Percentiles rank a stretch among this genome's conserved stretches.
Evolutionary conservation across 2,113 vertebrate genomes (phyloP).

Genomic region (Girardinichthys multiradiatus): DNA sequence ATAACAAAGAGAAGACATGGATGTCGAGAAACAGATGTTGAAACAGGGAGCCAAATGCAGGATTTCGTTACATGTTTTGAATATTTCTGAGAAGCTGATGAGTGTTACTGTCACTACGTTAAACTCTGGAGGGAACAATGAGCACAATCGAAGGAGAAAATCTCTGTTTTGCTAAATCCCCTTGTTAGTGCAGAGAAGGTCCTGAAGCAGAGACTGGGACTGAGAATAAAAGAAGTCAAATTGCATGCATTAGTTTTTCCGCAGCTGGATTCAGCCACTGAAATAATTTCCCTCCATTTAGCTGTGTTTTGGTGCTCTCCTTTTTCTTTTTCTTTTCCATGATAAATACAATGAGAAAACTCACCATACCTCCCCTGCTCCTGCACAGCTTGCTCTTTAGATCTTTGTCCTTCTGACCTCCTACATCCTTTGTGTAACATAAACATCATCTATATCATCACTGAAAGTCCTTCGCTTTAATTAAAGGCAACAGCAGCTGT

Average conservation of each 20-base stretch:
- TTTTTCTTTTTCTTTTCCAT: slow-evolving; percentile 12
- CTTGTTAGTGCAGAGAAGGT: not conserved
- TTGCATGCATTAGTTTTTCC: slow-evolving; percentile 54
- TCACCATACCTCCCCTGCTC: slow-evolving; percentile 1
- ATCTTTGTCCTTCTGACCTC: slow-evolving; percentile 15
- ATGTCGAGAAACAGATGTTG: not conserved
- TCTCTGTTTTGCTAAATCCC: too few species aligned
- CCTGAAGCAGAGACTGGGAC: not conserved
- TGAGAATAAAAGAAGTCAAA: slow-evolving; percentile 4
- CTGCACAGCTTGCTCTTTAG: slow-evolving; percentile 5
- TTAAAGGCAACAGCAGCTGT: slow-evolving; percentile 5
- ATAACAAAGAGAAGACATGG: not conserved
- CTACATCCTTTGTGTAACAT: not conserved
- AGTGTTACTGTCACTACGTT: too few species aligned
- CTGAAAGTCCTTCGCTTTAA: slow-evolving; percentile 19
- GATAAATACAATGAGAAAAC: slow-evolving; percentile 28
- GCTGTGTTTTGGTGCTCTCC: slow-evolving; percentile 22
- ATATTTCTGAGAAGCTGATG: too few species aligned
- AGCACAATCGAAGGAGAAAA: not conserved
- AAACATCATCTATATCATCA: slow-evolving; percentile 3
- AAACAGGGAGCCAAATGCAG: not conserved
- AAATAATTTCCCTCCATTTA: slow-evolving; percentile 29
- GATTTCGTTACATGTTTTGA: too few species aligned
- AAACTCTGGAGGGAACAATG: not conserved
- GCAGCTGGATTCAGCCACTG: slow-evolving; percentile 40